These are phyloP conservation scores for Cyclargus thomasi DNA, from an alignment of 1,140 invertebrate species.

Conservation along the genomic window DNA sequence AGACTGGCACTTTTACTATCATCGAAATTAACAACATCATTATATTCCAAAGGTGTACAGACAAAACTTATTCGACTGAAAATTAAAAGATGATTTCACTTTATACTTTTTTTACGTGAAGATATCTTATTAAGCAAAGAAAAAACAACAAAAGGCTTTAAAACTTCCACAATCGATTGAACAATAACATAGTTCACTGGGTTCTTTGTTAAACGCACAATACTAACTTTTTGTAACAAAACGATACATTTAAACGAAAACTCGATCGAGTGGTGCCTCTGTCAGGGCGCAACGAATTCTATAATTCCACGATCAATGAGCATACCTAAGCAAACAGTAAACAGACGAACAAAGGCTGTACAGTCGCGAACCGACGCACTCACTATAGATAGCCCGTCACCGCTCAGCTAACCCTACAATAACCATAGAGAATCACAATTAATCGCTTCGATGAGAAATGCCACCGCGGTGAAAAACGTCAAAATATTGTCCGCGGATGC, in stretches of 20 bases:
- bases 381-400: constrained; percentile 41
- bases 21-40: no score
- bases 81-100: neutral
- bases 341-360: constrained; percentile 26
- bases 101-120: neutral
- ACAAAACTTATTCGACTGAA: neutral
- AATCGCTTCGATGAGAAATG: constrained; percentile 62
- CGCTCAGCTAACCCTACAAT: constrained; percentile 70
- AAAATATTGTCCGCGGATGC: constrained; percentile 59
- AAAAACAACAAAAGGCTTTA: neutral
- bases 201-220: neutral
- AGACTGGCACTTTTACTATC: no score
- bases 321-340: constrained; percentile 8
- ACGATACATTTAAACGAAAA: constrained; percentile 22
- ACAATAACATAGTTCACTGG: neutral
- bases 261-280: constrained; percentile 17
- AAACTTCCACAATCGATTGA: constrained; percentile 3
- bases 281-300: constrained; percentile 7
- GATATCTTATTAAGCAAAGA: neutral
- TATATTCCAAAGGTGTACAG: neutral
- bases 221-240: constrained; percentile 6
- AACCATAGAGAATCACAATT: constrained; percentile 69
- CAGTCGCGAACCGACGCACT: constrained; percentile 24
- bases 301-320: constrained; percentile 2
- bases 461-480: constrained; percentile 65